Evolutionary conservation across 1,140 invertebrate species (phyloP).

Genomic region (Sitobion miscanthi): DNA sequence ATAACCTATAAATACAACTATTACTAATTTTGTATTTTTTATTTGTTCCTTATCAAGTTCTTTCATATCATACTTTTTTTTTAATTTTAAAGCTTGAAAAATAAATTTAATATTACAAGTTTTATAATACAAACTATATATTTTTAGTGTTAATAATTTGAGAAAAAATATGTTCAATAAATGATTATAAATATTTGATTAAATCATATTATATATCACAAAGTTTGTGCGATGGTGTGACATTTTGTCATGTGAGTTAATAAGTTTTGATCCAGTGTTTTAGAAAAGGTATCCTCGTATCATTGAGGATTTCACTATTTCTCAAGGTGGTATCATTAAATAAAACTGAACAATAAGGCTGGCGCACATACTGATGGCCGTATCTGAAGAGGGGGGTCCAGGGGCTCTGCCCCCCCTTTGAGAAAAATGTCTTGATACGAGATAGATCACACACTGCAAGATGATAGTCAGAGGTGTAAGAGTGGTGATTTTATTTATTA

Average conservation of each 20-base stretch:
- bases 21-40: conserved; percentile 23
- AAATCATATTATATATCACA: too few relatives aligned
- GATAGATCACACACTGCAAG: not conserved
- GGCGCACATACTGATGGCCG: not conserved
- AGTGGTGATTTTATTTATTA: not conserved
- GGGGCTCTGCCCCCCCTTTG: too few relatives aligned
- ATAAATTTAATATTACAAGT: not conserved
- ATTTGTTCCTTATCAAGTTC: not conserved
- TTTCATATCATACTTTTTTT: not conserved
- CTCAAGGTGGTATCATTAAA: too few relatives aligned
- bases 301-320: not conserved
- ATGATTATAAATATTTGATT: too few relatives aligned
- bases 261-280: too few relatives aligned
- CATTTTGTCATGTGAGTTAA: too few relatives aligned
- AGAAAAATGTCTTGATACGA: too few relatives aligned
- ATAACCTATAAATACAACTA: not conserved
- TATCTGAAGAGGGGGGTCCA: too few relatives aligned
- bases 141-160: too few relatives aligned
- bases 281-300: not conserved
- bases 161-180: too few relatives aligned
- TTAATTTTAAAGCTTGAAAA: not conserved
- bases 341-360: too few relatives aligned
- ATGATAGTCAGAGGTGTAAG: not conserved
- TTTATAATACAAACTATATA: not conserved
- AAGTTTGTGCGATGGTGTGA: too few relatives aligned